Evolutionary conservation across 2,888 invertebrate genomes (phyloP).

Genomic region (Clostera curtula): DNA sequence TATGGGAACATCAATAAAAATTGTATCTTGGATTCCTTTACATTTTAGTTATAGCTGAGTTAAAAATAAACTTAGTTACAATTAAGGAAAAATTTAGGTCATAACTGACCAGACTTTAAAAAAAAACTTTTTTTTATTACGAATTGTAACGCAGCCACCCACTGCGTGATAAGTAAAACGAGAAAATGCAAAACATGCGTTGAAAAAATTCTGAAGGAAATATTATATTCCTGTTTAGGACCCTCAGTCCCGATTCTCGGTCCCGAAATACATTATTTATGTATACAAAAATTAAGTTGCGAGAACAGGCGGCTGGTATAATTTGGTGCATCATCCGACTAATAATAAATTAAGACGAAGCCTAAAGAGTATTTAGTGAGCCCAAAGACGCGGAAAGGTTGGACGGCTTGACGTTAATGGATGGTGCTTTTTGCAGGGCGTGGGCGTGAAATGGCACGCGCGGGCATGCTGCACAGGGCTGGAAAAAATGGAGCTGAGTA

Average conservation of each 20-base stretch:
- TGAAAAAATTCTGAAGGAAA: background rate
- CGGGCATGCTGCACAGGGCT: constrained; percentile 84
- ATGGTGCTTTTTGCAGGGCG: constrained; percentile 67
- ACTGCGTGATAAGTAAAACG: background rate
- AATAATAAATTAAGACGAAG: constrained; percentile 39
- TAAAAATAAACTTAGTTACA: no score
- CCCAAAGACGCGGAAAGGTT: constrained; percentile 51
- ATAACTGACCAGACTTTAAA: no score
- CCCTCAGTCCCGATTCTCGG: constrained; percentile 11
- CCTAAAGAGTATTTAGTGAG: constrained; percentile 49
- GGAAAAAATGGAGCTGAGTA: constrained; percentile 84
- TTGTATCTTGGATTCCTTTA: no score
- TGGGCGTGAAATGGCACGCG: constrained; percentile 83
- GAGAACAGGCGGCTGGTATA: constrained; percentile 18
- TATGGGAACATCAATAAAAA: no score
- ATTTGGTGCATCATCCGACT: constrained; percentile 38
- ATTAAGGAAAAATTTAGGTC: no score
- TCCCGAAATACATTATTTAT: constrained; percentile 26
- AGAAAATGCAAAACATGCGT: background rate
- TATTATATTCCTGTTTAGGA: constrained; percentile 1
- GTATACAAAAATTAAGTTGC: constrained; percentile 24
- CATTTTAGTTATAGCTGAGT: no score
- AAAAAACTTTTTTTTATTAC: no score
- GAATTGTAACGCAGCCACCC: no score
- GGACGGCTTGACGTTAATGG: constrained; percentile 52